A percentile compares a stretch with the other conserved stretches of the same genome.
Conservation (phyloP, 2,113 vertebrate genomes). For the Shinisaurus crocodilurus region DNA sequence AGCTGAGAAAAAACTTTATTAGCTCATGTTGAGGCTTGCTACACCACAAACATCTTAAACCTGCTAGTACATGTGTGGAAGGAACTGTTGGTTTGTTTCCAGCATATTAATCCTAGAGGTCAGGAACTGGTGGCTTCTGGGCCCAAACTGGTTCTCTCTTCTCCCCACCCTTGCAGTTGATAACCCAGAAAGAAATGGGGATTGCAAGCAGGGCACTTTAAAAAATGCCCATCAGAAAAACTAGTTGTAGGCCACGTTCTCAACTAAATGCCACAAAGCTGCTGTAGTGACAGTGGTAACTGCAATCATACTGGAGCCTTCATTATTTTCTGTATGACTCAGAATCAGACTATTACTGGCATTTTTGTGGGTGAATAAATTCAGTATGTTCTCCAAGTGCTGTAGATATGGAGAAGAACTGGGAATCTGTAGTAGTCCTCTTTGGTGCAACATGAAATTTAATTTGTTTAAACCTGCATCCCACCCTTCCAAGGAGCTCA, state of each 20-base stretch:
- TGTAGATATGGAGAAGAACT: neutral
- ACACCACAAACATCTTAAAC: no score
- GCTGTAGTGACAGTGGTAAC: no score
- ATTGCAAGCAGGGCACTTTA: neutral
- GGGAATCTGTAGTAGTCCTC: neutral
- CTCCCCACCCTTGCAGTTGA: neutral
- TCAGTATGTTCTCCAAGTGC: neutral
- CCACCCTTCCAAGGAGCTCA: neutral
- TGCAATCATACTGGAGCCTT: neutral
- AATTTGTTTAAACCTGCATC: neutral
- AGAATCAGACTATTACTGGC: neutral
- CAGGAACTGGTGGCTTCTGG: neutral
- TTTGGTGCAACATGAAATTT: no score
- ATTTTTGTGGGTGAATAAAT: neutral
- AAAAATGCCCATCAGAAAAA: neutral
- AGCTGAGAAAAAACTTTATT: neutral
- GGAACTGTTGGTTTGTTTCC: neutral
- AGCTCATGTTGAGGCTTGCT: neutral
- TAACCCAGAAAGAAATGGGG: neutral
- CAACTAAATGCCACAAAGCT: neutral
- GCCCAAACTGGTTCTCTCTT: neutral
- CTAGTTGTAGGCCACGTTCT: neutral
- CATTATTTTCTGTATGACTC: neutral
- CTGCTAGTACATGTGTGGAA: neutral
- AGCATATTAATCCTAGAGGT: neutral